These are phyloP conservation scores for Empidonax traillii DNA, from an alignment of 2,113 vertebrate genomes.

Conservation along the genomic window DNA sequence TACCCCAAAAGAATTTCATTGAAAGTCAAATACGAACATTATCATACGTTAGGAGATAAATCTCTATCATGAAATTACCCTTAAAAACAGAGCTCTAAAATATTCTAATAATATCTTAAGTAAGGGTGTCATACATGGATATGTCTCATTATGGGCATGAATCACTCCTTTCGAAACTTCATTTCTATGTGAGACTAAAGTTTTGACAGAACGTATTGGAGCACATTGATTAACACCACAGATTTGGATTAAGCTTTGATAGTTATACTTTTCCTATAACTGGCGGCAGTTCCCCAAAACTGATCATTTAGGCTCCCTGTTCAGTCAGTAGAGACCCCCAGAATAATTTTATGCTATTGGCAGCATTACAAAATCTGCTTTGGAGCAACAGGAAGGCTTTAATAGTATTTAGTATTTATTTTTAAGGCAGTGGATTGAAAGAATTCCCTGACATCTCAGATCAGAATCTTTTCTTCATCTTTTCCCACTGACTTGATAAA, in stretches of 20 bases:
- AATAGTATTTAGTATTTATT: background rate
- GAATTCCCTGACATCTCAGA: background rate
- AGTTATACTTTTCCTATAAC: background rate
- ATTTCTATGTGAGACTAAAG: background rate
- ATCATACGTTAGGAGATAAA: background rate
- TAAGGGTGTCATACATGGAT: background rate
- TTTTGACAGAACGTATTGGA: background rate
- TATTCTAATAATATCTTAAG: background rate
- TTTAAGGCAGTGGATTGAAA: background rate
- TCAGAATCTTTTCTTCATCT: background rate
- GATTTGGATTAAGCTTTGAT: background rate
- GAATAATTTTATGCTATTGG: background rate
- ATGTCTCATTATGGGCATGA: background rate
- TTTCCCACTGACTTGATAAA: background rate
- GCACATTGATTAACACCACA: background rate
- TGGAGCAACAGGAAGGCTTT: background rate
- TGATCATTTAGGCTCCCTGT: background rate
- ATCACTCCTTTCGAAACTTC: background rate
- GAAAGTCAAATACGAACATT: background rate
- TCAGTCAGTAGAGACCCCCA: background rate
- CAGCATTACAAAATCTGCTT: background rate
- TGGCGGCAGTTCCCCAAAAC: background rate
- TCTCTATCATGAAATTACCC: background rate
- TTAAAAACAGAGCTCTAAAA: background rate
- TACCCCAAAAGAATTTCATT: background rate